phyloP scores from a whole-genome alignment of 2,113 vertebrate genomes.

The Festucalex cinctus region DNA sequence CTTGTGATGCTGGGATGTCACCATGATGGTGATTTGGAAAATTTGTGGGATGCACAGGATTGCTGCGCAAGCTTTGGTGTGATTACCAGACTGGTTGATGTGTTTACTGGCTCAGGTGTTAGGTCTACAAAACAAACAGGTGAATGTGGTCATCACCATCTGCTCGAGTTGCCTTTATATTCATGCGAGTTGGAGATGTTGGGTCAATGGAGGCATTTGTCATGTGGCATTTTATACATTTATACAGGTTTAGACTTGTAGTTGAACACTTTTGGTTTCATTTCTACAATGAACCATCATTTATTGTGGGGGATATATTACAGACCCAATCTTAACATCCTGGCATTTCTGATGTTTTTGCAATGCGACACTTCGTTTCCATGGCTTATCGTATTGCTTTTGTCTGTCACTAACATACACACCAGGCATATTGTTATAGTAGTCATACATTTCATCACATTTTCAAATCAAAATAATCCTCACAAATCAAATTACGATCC shows the following conservation, averaged over 20 bases:
- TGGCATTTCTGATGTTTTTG: no score
- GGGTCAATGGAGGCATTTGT: background rate
- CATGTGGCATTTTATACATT: slow-evolving; percentile 1
- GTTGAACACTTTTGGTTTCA: background rate
- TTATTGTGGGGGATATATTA: no score
- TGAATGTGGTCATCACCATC: slow-evolving; percentile 49
- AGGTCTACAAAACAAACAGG: slow-evolving; percentile 55
- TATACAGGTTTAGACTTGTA: background rate
- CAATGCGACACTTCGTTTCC: no score
- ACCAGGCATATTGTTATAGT: no score
- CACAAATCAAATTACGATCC: no score
- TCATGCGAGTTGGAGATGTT: slow-evolving; percentile 9
- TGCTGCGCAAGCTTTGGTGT: slow-evolving; percentile 12
- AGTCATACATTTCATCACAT: no score
- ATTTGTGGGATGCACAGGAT: background rate
- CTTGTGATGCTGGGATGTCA: background rate
- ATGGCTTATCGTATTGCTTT: no score
- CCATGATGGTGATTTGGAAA: background rate
- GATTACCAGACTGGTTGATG: slow-evolving; percentile 30
- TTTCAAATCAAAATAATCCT: no score
- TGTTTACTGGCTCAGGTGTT: slow-evolving; percentile 57
- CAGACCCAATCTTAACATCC: no score
- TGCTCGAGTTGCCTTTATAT: slow-evolving; percentile 29
- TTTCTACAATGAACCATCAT: background rate
- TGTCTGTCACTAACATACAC: no score